phyloP scores from a whole-genome alignment of 2,113 vertebrate species.

The Leptodactylus fuscus region DNA sequence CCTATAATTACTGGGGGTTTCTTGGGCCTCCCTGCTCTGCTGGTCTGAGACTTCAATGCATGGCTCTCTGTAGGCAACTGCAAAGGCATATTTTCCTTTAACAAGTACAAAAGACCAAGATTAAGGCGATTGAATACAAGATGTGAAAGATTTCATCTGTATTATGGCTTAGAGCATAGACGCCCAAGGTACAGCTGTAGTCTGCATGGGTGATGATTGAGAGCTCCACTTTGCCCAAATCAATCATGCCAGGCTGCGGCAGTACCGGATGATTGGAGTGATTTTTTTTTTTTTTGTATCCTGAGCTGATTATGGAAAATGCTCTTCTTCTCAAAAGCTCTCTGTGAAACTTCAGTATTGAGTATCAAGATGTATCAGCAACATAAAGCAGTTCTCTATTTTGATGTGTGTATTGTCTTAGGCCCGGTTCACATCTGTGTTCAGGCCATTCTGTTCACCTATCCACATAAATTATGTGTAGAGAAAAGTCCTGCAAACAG shows the following conservation, averaged over 20 bases:
- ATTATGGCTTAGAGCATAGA: conserved; percentile 35
- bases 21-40: conserved; percentile 34
- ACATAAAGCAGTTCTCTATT: neutral
- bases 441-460: no score
- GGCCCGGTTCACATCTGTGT: no score
- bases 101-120: conserved; percentile 58
- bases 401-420: no score
- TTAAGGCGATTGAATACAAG: conserved; percentile 51
- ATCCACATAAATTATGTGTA: no score
- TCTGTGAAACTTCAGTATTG: neutral
- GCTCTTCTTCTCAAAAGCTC: neutral
- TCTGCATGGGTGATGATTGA: conserved; percentile 42
- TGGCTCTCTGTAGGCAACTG: neutral
- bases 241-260: conserved; percentile 43
- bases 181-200: conserved; percentile 22
- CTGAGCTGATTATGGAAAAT: conserved; percentile 26
- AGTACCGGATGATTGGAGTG: conserved; percentile 16
- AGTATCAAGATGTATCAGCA: neutral
- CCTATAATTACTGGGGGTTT: conserved; percentile 39
- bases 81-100: conserved; percentile 37
- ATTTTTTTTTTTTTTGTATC: conserved; percentile 21
- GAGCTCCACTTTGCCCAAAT: conserved; percentile 20
- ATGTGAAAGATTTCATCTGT: conserved; percentile 57
- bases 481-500: no score
- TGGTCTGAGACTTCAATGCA: conserved; percentile 20